Evolutionary conservation across 2,888 invertebrate genomes (phyloP).

Genomic region (Pheosia gnoma): DNA sequence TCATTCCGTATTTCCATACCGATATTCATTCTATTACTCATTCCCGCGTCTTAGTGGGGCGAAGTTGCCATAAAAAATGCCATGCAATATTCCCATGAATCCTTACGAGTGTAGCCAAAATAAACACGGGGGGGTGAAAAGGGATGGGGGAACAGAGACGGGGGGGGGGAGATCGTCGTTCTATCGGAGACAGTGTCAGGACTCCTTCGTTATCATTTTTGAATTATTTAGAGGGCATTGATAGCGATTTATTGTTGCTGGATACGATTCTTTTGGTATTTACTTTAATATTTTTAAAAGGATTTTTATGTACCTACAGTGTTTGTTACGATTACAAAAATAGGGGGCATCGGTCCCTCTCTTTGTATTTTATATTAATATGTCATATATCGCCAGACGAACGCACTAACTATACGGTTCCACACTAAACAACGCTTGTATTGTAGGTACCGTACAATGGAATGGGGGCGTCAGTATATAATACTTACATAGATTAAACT

Average conservation of each 20-base stretch:
- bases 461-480: no score
- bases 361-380: no score
- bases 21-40: slow-evolving; percentile 41
- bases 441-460: no score
- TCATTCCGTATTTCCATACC: slow-evolving; percentile 34
- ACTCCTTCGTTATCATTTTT: slow-evolving; percentile 47
- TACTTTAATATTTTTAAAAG: slow-evolving; percentile 3
- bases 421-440: no score
- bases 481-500: no score
- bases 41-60: slow-evolving; percentile 37
- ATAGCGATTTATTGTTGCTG: slow-evolving; percentile 14
- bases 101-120: slow-evolving; percentile 45
- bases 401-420: no score
- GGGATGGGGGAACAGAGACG: neutral
- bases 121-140: slow-evolving; percentile 24
- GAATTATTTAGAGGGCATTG: slow-evolving; percentile 47
- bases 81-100: slow-evolving; percentile 48
- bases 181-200: slow-evolving; percentile 27
- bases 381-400: no score
- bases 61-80: slow-evolving; percentile 47
- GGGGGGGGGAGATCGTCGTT: slow-evolving; percentile 14
- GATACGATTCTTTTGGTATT: slow-evolving; percentile 7
- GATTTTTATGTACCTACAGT: neutral
- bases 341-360: no score
- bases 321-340: neutral